Base-by-base conservation (phyloP, 2,888 invertebrate species). In the Bembecia ichneumoniformis region DNA sequence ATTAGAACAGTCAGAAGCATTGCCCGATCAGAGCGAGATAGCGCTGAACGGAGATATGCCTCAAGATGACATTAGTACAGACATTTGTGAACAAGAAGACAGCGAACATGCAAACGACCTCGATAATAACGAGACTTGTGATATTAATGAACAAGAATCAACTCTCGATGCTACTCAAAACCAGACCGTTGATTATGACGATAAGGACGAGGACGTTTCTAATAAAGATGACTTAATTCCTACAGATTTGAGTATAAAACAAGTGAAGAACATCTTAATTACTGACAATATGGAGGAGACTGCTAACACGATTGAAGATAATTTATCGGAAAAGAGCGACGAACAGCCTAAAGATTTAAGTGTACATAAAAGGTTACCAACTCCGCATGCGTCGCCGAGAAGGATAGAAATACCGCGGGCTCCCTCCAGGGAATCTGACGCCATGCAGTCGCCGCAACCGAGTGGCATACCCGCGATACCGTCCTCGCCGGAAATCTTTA, bases 381-480 rank as follows among this genome's bases (percentile, higher is more conserved):
- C 81, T 47, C 81, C 74, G 54, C 81, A 87, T 58, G 77, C 80
- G 54, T 88, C 88, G 47, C 86, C 82, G 47, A 68, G 82, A 53
- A 74, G 87, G 58, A 80, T 82, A 57, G 87, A 87, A 11, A 74
- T 83, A 58, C 87, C 87, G 46, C 80, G 92, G 52, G 91, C 92
- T 5, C 89, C 90, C 4, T 92, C 92, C 1, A 88, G 91, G 54
- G 91, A 90, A 61, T 92, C 92, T 1, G 92, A 92, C 68, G 90
- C 92, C 35, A 89, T 92, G 67, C 92, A 92, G 68, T 93, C 93
- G 4, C 92, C 93, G 3, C 91, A 91, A 60, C 92, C 92, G 3
- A 92, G 92, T 58, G 92, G 92, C 15, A 90, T 92, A 50, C 91
- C 92, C 20, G 91, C 91, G 36, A 89, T 93, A 44, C 91, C 91